Evolutionary conservation across 2,797 vertebrate species (phyloP), one percentile per base, ranked within the genome.

Genomic region (Molossus molossus): DNA sequence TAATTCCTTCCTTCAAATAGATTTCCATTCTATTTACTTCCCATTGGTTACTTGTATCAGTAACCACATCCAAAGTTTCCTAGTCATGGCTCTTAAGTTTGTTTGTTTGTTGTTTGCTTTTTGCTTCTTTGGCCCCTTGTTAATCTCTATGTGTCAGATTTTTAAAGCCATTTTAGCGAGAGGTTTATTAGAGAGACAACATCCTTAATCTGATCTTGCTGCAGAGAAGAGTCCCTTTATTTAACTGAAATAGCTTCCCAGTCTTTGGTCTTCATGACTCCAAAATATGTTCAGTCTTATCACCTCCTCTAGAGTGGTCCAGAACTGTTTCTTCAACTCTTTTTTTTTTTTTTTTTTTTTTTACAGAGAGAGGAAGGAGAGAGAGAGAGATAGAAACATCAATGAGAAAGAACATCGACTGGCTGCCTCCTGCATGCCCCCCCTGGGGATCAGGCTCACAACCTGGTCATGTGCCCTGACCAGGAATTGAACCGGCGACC

Each of bases 21-120:
- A 77, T 72, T 91, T 90, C 45, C 33, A 21, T 77, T 79, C 89
- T 86, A 9, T 94, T 86, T 85, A 69, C n/a, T 81, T 82, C 87
- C 62, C 57, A 37, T 29, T 29, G 5, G 50, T 94, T 69, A 58
- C 21, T 10, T 25, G 11, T 67, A 60, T 25, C 15, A 17, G 40
- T 40, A 86, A 72, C 77, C 18, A 40, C 50, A 72, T 76, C 21
- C 40, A 64, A 85, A 77, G 37, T 90, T 81, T 90, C 72, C 18
- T n/a, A 70, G 50, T 73, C 37, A 3, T n/a, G 45, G 64, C 81
- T 79, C 67, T 95, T 53, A 87, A 87, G 9, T 58, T 72, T 48
- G 23, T 72, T 67, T 33, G 23, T 14, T 67, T 67, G 14, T 58
- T 87, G 48, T 57, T 86, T 81, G 18, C 69, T 64, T 92, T 79